phyloP scores from a whole-genome alignment of 1,140 invertebrate genomes.

The Penaeus japonicus region DNA sequence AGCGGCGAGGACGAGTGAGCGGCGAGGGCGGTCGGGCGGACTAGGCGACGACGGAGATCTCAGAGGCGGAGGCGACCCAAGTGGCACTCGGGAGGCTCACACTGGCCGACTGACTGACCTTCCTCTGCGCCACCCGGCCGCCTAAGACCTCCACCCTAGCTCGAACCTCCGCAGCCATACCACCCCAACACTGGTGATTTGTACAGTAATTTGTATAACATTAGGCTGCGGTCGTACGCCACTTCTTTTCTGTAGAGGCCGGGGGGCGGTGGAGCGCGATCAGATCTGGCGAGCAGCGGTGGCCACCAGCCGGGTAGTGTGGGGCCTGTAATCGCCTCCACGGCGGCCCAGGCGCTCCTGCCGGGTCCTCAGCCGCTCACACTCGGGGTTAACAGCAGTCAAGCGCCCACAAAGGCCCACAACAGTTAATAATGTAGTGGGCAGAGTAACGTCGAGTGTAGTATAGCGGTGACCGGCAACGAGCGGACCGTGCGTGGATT shows the following conservation, averaged over 20 bases:
- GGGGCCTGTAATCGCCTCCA: not conserved
- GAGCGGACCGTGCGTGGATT: not conserved
- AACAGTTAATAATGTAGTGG: not conserved
- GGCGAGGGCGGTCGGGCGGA: too few relatives aligned
- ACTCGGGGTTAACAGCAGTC: not conserved
- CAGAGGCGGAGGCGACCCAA: too few relatives aligned
- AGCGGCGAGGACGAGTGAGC: too few relatives aligned
- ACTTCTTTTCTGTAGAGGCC: slow-evolving; percentile 29
- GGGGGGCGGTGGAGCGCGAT: not conserved
- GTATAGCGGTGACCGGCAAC: not conserved
- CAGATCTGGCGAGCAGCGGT: not conserved
- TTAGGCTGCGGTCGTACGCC: slow-evolving; percentile 33
- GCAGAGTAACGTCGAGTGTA: not conserved
- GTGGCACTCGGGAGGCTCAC: too few relatives aligned
- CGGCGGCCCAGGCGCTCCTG: too few relatives aligned
- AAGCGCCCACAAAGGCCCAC: not conserved
- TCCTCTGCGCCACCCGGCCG: not conserved
- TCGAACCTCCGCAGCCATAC: not conserved
- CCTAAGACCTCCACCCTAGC: not conserved
- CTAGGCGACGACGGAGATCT: too few relatives aligned
- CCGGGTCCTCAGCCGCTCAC: not conserved
- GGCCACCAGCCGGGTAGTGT: not conserved
- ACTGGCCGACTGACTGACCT: not conserved
- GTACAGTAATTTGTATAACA: slow-evolving; percentile 54
- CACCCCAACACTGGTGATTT: slow-evolving; percentile 39